phyloP scores from a whole-genome alignment of 30 jellyfish, hydroid and myxozoan genomes.

The Sanderia malayensis region DNA sequence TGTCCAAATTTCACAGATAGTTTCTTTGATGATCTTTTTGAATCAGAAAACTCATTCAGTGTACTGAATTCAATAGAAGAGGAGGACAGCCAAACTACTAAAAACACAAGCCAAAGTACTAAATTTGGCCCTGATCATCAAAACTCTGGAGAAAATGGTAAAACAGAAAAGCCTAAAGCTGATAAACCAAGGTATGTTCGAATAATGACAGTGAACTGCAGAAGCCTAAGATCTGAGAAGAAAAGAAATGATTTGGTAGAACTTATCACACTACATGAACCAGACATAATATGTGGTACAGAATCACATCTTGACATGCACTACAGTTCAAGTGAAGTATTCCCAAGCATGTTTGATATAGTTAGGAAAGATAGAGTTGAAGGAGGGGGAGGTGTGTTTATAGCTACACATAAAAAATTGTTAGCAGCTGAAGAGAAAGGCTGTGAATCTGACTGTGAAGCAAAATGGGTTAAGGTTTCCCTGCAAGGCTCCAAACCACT shows the following conservation, averaged over 20 bases:
- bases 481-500: conserved; percentile 25
- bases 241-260: conserved; percentile 6
- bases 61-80: conserved; percentile 10
- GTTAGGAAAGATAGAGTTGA: conserved; percentile 26
- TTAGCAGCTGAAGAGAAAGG: conserved; percentile 27
- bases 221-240: conserved; percentile 1
- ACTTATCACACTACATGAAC: conserved; percentile 16
- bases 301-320: conserved; percentile 32
- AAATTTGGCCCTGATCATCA: conserved; percentile 3
- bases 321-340: conserved; percentile 20
- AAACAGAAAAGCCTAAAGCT: conserved; percentile 7
- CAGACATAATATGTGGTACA: conserved; percentile 31
- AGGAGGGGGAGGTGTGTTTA: conserved; percentile 27
- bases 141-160: conserved; percentile 4
- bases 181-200: conserved; percentile 17
- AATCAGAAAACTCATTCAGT: conserved; percentile 15
- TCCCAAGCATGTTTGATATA: conserved; percentile 22
- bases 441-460: conserved; percentile 15
- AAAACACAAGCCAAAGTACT: conserved; percentile 8
- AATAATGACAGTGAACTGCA: background rate
- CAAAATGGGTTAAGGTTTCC: conserved; percentile 20
- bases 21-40: conserved; percentile 10
- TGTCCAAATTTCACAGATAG: conserved; percentile 18
- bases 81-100: conserved; percentile 10
- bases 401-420: conserved; percentile 20